Base-by-base conservation (phyloP, 2,888 invertebrate genomes). In the Caenorhabditis zanzibari region DNA sequence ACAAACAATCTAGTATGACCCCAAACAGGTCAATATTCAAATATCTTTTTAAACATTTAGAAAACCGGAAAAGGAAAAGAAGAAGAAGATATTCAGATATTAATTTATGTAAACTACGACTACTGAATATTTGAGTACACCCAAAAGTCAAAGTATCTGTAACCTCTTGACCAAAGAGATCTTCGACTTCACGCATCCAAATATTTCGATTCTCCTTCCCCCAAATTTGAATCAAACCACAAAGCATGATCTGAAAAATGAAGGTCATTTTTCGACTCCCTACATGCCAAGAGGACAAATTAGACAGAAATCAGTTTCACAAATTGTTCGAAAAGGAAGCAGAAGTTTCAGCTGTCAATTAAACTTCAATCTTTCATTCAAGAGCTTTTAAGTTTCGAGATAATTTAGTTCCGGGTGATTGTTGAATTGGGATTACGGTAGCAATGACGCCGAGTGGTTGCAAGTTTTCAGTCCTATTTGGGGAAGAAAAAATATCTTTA, bases 51-150 rank as follows among this genome's bases (percentile, higher is more conserved):
- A 44, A 44, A 28, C 28, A 49, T 49, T 52, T 52, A 2, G 28
- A 32, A 64, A 44, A 32, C 58, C 58, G 61, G 52, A 66, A 54
- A 26, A 24, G 26, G 22, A 54, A 6, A 26, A 26, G 26, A 54
- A 54, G 26, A 24, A 54, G 19, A 49, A 49, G 7, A 16, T 66
- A 64, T 64, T 64, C 63, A 28, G 28, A 47, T 64, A 24, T 66
- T 66, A 66, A 66, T 66, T 66, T 66, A 66, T 66, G 66, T 49
- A 64, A 64, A 47, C 47, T 41, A 38, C 38, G 44, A 24, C 22
- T 28, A 28, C 52, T 66, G 66, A 66, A 66, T 66, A 52, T 35
- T 49, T 22, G 52, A 52, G 66, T 66, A 41, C 38, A 61, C 47
- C 26, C 52, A 19, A 35, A 66, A 66, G 28, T 12, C 28, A 14